phyloP scores from a whole-genome alignment of 2,888 invertebrate species.

The Aplocera efformata region DNA sequence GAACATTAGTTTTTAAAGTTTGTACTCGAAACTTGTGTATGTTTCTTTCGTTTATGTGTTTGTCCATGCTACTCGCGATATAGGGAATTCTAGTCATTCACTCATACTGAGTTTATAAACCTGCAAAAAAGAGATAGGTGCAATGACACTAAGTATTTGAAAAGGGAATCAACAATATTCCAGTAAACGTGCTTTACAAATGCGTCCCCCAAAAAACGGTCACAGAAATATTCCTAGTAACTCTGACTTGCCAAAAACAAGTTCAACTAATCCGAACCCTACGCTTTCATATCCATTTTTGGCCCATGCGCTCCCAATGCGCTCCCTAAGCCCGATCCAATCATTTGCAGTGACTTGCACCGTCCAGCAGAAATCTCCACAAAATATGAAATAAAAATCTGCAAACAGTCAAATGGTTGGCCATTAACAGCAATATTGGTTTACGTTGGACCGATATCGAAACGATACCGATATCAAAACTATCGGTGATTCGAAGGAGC shows the following conservation, averaged over 20 bases:
- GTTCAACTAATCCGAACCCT: slow-evolving; percentile 4
- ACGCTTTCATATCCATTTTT: slow-evolving; percentile 1
- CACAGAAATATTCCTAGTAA: no score
- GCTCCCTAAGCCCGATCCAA: slow-evolving; percentile 22
- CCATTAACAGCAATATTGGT: slow-evolving; percentile 57
- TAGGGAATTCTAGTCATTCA: no score
- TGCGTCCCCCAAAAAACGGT: no score
- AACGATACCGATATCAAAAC: slow-evolving; percentile 53
- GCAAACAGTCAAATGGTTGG: slow-evolving; percentile 54
- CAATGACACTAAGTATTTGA: no score
- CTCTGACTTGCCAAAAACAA: not conserved
- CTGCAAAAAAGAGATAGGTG: no score
- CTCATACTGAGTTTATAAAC: no score
- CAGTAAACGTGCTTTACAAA: no score
- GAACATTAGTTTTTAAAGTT: no score
- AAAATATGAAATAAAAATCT: slow-evolving; percentile 40
- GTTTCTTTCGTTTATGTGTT: no score
- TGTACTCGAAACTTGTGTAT: no score
- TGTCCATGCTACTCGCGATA: no score
- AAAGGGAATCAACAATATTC: no score
- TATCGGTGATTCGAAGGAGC: slow-evolving; percentile 46
- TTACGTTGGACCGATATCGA: slow-evolving; percentile 47
- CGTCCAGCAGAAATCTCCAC: slow-evolving; percentile 25
- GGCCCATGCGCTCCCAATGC: slow-evolving; percentile 5
- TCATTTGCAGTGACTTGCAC: slow-evolving; percentile 31